A percentile compares a stretch with the other conserved stretches of the same genome.
These are phyloP conservation scores for Puffinus mauretanicus DNA, from an alignment of 2,113 vertebrate species.

Conservation along the genomic window DNA sequence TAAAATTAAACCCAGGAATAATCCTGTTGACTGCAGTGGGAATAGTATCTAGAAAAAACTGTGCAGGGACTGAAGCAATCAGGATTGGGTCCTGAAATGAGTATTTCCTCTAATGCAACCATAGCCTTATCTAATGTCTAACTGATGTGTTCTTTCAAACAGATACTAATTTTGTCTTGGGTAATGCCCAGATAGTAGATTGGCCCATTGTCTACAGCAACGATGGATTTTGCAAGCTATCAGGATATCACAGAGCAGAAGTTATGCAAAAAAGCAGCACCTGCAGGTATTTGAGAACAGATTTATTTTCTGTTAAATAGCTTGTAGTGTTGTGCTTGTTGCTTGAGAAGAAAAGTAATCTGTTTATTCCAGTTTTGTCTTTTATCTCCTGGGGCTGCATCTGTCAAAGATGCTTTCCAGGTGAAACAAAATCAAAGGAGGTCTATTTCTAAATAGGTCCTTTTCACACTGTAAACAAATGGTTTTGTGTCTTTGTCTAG, in stretches of 20 bases:
- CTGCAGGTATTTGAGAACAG: conserved; percentile 85
- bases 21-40: background rate
- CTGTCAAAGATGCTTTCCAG: conserved; percentile 40
- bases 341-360: background rate
- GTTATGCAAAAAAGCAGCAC: conserved; percentile 99
- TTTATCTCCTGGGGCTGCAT: background rate
- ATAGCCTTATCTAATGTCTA: background rate
- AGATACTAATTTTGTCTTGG: conserved; percentile 98
- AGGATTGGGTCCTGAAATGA: background rate
- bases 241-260: conserved; percentile 94
- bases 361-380: conserved; percentile 36
- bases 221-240: conserved; percentile 96
- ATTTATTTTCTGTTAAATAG: conserved; percentile 52
- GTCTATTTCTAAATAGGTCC: background rate
- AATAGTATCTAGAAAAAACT: background rate
- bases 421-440: conserved; percentile 23
- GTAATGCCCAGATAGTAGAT: conserved; percentile 97
- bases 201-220: conserved; percentile 99
- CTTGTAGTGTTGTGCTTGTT: conserved; percentile 31
- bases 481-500: background rate
- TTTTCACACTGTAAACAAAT: background rate
- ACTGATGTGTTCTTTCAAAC: conserved; percentile 67
- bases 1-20: background rate
- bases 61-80: background rate
- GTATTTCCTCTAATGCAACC: background rate